phyloP scores from a whole-genome alignment of 2,113 vertebrate species.

The Vombatus ursinus region DNA sequence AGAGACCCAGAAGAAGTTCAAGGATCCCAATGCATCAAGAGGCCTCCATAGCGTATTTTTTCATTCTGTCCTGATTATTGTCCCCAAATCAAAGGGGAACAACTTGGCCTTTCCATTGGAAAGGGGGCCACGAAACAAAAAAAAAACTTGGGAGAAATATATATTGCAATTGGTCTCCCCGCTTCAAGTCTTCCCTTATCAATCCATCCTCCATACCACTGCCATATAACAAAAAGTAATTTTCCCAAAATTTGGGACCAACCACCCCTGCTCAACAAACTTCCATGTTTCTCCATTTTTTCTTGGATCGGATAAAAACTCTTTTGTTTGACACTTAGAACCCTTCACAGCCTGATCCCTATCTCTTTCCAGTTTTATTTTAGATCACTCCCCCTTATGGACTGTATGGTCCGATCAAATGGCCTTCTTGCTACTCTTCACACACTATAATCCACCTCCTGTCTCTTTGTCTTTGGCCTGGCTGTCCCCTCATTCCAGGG shows the following conservation, averaged over 20 bases:
- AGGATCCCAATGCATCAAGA: neutral
- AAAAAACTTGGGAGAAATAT: neutral
- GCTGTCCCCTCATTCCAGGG: neutral
- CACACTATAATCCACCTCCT: neutral
- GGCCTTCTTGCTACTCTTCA: neutral
- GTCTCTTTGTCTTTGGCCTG: neutral
- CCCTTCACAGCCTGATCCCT: neutral
- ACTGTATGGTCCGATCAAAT: neutral
- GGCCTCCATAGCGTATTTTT: no score
- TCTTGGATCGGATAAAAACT: neutral
- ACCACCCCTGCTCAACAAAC: neutral
- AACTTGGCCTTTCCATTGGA: neutral
- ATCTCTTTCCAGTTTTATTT: neutral
- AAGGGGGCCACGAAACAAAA: neutral
- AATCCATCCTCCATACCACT: neutral
- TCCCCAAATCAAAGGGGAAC: neutral
- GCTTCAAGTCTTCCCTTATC: neutral
- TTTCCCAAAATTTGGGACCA: neutral
- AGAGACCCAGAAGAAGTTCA: neutral
- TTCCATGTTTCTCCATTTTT: neutral
- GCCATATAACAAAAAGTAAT: neutral
- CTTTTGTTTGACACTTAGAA: neutral
- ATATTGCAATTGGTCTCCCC: neutral
- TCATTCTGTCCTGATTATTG: neutral
- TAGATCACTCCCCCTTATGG: neutral